Percentiles rank a stretch among this genome's conserved stretches.
These are phyloP conservation scores for Frankliniella intonsa DNA, from an alignment of 2,888 invertebrate genomes.

Conservation along the genomic window DNA sequence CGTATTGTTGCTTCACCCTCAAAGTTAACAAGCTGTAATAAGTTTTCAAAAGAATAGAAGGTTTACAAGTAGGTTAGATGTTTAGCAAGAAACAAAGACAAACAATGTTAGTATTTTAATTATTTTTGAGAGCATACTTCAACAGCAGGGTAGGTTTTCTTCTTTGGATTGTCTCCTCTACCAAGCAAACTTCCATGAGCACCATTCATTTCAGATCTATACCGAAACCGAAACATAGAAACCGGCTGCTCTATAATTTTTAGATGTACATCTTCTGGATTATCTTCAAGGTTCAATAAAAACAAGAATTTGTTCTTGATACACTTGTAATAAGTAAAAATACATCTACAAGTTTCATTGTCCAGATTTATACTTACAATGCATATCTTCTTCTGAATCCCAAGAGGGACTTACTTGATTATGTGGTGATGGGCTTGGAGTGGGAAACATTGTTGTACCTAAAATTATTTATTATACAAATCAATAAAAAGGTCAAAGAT, in stretches of 20 bases:
- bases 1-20: slow-evolving; percentile 59
- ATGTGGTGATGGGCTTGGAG: neutral
- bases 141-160: slow-evolving; percentile 70
- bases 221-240: slow-evolving; percentile 76
- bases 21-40: slow-evolving; percentile 51
- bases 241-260: slow-evolving; percentile 68
- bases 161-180: slow-evolving; percentile 54
- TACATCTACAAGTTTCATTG: neutral
- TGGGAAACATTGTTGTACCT: neutral
- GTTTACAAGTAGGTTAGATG: neutral
- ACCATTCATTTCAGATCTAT: slow-evolving; percentile 82
- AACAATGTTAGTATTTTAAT: neutral
- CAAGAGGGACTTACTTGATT: neutral
- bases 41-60: slow-evolving; percentile 9
- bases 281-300: neutral
- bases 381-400: slow-evolving; percentile 14
- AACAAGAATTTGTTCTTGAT: neutral
- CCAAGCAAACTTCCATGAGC: slow-evolving; percentile 76
- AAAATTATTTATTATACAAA: neutral
- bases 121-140: slow-evolving; percentile 51
- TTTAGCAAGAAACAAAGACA: neutral
- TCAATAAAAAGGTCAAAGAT: neutral
- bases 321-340: neutral
- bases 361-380: neutral
- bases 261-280: slow-evolving; percentile 44